Evolutionary conservation across 1,140 invertebrate species (phyloP).

Genomic region (Propsilocerus akamusi): DNA sequence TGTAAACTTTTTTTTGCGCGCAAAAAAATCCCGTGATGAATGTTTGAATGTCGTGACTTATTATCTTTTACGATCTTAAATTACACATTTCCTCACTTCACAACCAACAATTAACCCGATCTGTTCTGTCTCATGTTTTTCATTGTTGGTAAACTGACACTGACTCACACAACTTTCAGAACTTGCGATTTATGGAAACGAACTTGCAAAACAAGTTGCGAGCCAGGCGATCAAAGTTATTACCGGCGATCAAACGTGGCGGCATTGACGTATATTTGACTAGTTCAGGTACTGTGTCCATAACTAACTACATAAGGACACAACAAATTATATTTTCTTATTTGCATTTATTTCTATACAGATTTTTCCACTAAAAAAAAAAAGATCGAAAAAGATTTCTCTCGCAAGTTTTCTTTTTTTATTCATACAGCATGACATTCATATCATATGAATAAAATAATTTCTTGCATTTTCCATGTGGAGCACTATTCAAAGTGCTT

Average conservation of each 20-base stretch:
- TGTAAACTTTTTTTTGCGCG: too few species aligned
- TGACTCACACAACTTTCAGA: too few species aligned
- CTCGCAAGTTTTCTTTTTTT: constrained; percentile 12
- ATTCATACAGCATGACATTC: constrained; percentile 2
- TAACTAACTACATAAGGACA: background rate
- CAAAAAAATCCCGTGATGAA: too few species aligned
- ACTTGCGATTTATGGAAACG: constrained; percentile 47
- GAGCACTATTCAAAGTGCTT: too few species aligned
- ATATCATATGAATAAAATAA: too few species aligned
- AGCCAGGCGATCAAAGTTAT: constrained; percentile 56
- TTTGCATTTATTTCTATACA: too few species aligned
- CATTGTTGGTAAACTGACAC: too few species aligned
- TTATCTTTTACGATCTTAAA: background rate
- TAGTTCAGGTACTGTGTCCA: constrained; percentile 45
- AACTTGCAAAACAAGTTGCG: constrained; percentile 48
- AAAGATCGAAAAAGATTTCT: constrained; percentile 16
- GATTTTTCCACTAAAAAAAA: too few species aligned
- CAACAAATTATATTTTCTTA: too few species aligned
- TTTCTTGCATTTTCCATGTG: too few species aligned
- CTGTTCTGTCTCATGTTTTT: background rate
- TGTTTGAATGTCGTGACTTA: too few species aligned
- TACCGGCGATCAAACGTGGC: constrained; percentile 64
- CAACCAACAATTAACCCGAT: background rate
- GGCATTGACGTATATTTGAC: constrained; percentile 70
- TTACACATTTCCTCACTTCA: too few species aligned